phyloP scores from a whole-genome alignment of 2,888 invertebrate genomes.

The Apotomis betuletana region DNA sequence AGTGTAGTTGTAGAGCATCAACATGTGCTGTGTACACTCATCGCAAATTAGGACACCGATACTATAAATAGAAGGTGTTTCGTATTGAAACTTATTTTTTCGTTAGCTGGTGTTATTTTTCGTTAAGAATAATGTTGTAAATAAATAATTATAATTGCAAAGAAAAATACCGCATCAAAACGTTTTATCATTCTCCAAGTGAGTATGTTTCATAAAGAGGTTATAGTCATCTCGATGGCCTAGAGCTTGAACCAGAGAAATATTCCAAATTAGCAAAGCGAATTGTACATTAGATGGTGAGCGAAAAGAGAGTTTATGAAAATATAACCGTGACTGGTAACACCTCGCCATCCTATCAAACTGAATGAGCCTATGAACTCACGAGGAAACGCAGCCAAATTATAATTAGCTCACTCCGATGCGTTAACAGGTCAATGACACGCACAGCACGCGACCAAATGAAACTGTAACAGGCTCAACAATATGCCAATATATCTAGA shows the following conservation, averaged over 20 bases:
- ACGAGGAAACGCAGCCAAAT: constrained; percentile 67
- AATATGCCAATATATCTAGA: constrained; percentile 53
- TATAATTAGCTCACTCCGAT: constrained; percentile 77
- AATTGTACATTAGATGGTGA: constrained; percentile 29
- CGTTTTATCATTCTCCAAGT: no score
- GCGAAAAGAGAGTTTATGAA: constrained; percentile 27
- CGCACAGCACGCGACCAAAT: constrained; percentile 59
- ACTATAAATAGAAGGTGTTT: constrained; percentile 29
- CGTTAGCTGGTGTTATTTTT: constrained; percentile 1
- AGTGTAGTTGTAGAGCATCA: constrained; percentile 9
- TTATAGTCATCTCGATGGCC: constrained; percentile 1
- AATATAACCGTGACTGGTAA: constrained; percentile 20
- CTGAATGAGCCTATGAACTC: constrained; percentile 44
- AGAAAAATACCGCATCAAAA: no score
- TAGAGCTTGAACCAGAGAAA: constrained; percentile 17
- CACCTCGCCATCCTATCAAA: constrained; percentile 13
- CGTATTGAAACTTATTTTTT: constrained; percentile 3
- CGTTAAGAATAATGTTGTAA: not conserved
- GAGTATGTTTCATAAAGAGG: not conserved
- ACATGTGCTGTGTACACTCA: constrained; percentile 24
- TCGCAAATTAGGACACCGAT: constrained; percentile 33
- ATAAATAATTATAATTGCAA: no score
- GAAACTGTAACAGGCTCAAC: constrained; percentile 57
- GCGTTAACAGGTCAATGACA: constrained; percentile 81
- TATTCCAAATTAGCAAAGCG: constrained; percentile 7